Base-by-base conservation (phyloP, 2,888 invertebrate genomes). In the Drosophila aldrichi region DNA sequence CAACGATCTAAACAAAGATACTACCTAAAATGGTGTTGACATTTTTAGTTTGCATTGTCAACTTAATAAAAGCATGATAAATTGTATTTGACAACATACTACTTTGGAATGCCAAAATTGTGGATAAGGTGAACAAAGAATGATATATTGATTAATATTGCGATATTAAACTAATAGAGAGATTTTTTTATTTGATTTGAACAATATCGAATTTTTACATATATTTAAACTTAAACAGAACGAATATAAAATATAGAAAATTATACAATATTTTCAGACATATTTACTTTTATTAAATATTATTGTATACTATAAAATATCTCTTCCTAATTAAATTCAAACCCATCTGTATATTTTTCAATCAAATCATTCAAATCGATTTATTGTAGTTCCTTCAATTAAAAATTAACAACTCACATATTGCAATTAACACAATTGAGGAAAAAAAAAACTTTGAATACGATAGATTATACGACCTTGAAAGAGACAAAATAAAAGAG, bases 401-500 rank as follows among this genome's bases (percentile, higher is more conserved):
- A 68, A 44, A 29, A 62, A 18, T 10, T 25, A 25, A 29, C 20
- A 52, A 56, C 7, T 16, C 20, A 44, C 29, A 59, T 67, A 46
- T 32, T 64, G 56, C 62, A 79, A 70, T 77, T 57, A 65, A 60
- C 69, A 66, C 62, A 38, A 64, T 36, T 41, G 25, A 2, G 18
- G 3, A 49, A 49, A 18, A 38, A 46, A 29, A 29, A 14, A 32
- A 41, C 20, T 44, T 36, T 56, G 25, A 41, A 38, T 38, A 54
- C 34, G 25, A 46, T 38, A 49, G 25, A 46, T 38, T 44, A 56
- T 40, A 32, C 43, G 49, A 36, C 86, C 83, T 83, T 86, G 70
- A 68, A 8, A 38, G 18, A 46, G 41, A 48, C 44, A 41, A 40
- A 16, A 66, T 69, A 61, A 58, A 10, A 46, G 38, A 22, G 34